phyloP scores from a whole-genome alignment of 1,140 invertebrate genomes.

The Thrips palmi region DNA sequence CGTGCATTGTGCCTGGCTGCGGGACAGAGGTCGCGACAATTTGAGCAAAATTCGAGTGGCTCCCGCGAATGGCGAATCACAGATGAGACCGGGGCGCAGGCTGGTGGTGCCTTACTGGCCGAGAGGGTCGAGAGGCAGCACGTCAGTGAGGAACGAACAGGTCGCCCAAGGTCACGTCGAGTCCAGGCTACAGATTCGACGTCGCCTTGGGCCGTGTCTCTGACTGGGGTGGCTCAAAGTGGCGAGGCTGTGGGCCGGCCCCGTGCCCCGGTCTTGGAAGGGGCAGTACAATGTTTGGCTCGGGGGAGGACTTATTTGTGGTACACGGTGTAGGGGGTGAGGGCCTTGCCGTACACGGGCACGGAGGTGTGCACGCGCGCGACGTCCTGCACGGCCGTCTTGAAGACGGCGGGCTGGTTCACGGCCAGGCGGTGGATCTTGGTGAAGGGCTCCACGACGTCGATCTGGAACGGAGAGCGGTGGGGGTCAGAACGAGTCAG shows the following conservation, averaged over 20 bases:
- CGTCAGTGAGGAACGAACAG: too few relatives aligned
- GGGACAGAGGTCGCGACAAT: too few relatives aligned
- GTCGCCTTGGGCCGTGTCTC: neutral
- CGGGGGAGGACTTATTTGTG: conserved; percentile 3
- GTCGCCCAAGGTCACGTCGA: too few relatives aligned
- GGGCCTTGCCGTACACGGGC: conserved; percentile 24
- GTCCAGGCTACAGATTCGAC: neutral
- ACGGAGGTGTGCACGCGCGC: conserved; percentile 25
- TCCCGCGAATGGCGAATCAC: too few relatives aligned
- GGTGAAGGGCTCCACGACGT: conserved; percentile 35
- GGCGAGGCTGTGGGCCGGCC: neutral
- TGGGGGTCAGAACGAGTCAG: too few relatives aligned
- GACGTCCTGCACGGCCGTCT: conserved; percentile 25
- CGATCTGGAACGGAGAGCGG: too few relatives aligned
- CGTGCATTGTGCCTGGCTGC: too few relatives aligned
- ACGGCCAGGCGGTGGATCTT: conserved; percentile 28
- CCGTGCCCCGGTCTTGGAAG: too few relatives aligned
- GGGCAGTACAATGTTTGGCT: neutral
- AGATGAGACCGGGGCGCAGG: too few relatives aligned
- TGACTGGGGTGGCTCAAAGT: neutral
- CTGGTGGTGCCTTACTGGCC: too few relatives aligned
- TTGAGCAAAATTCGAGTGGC: too few relatives aligned
- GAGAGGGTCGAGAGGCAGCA: too few relatives aligned
- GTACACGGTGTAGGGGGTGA: conserved; percentile 17
- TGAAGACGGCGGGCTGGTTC: conserved; percentile 28